These are phyloP conservation scores for Berghia stephanieae DNA, from an alignment of 1,140 invertebrate genomes.

Conservation along the genomic window DNA sequence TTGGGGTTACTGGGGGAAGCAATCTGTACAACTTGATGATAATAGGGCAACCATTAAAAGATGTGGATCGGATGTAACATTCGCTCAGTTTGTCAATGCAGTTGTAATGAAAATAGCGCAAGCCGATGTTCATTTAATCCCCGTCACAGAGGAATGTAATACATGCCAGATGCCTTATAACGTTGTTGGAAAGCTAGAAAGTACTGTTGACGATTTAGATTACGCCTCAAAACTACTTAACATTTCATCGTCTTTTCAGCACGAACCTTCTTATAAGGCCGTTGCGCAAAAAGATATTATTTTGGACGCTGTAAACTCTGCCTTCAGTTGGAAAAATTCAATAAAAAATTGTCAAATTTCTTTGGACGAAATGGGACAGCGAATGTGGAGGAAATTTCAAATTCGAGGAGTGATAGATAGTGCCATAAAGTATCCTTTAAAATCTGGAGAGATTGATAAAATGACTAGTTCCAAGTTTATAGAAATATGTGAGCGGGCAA, in stretches of 20 bases:
- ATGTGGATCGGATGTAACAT: conserved; percentile 24
- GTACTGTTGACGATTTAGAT: conserved; percentile 12
- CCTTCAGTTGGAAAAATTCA: neutral
- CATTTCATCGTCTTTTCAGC: neutral
- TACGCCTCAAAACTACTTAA: neutral
- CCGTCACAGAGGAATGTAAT: conserved; percentile 1
- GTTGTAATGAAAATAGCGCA: neutral
- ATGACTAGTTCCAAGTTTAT: conserved; percentile 1
- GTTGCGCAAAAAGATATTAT: conserved; percentile 20
- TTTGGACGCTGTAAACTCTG: conserved; percentile 22
- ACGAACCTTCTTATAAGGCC: neutral
- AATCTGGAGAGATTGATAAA: neutral
- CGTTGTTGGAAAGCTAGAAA: conserved; percentile 28
- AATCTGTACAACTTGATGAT: neutral
- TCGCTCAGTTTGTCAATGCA: neutral
- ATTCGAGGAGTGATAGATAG: conserved; percentile 15
- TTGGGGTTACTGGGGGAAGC: conserved; percentile 15
- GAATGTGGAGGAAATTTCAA: conserved; percentile 28
- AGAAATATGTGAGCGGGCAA: neutral
- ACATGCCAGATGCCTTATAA: conserved; percentile 12
- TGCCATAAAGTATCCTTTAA: neutral
- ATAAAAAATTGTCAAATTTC: conserved; percentile 9
- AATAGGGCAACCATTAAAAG: neutral
- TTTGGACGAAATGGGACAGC: neutral
- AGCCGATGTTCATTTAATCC: conserved; percentile 11